Evolutionary conservation across 2,888 invertebrate species (phyloP), one percentile per base, ranked within the genome.

Genomic region (Calliphora vomitoria): DNA sequence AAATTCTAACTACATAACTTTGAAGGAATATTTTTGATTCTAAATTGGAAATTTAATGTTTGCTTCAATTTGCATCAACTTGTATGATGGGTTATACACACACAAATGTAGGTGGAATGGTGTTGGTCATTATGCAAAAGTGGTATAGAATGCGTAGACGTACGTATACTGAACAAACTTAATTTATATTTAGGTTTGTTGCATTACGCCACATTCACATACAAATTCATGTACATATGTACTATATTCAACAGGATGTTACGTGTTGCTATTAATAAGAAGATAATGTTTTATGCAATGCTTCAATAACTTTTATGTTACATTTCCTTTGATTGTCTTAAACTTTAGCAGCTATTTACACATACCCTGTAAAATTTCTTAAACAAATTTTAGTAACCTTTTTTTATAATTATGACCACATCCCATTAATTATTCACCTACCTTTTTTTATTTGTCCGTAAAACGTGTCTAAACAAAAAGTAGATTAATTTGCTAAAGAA

Each of bases 261-360:
- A 76, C 20, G 35, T 38, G 50, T 35, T 64, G 20, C 35, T 25
- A 20, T 47, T 62, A 55, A 47, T 35, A 62, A 35, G 25, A 62
- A 44, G 31, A 31, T 75, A 75, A 60, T 44, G 44, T n/a, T 62
- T 47, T 20, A 35, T 62, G 13, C 31, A 75, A 75, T 60, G 75
- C 35, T 64, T 64, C 38, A 62, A 13, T 76, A 20, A 76, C 11
- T 50, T 50, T 3, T 64, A 38, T n/a, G 20, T 47, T 18, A 35
- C 0, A 78, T 41, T 78, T 78, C n/a, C 25, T 66, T 55, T 25
- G n/a, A 41, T 55, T 68, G 25, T 58, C 18, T 68, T 41, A 41
- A 81, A 68, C 55, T 20, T 18, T 20, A 10, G 20, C 55, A 55
- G 3, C 8, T 55, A 20, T 55, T 20, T 53, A 18, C 18, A 11